These are phyloP conservation scores for Glomeris maerens DNA, from an alignment of 1,140 invertebrate genomes.

Conservation along the genomic window DNA sequence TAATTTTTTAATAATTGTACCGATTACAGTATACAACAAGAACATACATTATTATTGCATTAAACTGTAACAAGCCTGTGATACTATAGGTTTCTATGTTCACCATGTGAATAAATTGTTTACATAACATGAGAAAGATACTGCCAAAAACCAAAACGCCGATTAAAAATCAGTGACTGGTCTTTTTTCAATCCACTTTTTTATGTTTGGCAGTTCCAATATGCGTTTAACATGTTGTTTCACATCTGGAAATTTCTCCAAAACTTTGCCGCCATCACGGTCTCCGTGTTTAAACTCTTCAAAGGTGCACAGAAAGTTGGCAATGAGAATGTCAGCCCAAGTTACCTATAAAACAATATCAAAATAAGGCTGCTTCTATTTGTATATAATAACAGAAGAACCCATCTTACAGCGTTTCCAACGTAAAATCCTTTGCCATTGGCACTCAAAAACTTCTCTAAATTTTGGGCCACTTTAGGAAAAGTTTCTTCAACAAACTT, in stretches of 20 bases:
- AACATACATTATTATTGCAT: no score
- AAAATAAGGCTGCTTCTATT: not conserved
- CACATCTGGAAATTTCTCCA: not conserved
- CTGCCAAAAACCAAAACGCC: no score
- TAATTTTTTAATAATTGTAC: no score
- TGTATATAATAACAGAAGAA: not conserved
- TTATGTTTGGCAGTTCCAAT: not conserved
- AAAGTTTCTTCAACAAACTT: slow-evolving; percentile 27
- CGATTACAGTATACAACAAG: no score
- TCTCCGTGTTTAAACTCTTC: not conserved
- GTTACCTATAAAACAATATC: not conserved
- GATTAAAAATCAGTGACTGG: no score
- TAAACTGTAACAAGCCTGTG: no score
- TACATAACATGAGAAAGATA: no score
- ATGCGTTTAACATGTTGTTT: not conserved
- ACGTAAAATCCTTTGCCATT: slow-evolving; percentile 40
- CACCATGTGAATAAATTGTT: no score
- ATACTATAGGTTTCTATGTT: no score
- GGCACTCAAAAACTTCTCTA: slow-evolving; percentile 38
- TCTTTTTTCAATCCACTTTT: not conserved
- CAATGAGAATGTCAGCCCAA: not conserved
- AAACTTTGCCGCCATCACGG: not conserved
- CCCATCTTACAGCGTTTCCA: slow-evolving; percentile 32
- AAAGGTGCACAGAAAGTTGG: not conserved
- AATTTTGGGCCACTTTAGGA: slow-evolving; percentile 41